Conservation (phyloP, 2,888 invertebrate genomes). For the Periphyllus acericola region DNA sequence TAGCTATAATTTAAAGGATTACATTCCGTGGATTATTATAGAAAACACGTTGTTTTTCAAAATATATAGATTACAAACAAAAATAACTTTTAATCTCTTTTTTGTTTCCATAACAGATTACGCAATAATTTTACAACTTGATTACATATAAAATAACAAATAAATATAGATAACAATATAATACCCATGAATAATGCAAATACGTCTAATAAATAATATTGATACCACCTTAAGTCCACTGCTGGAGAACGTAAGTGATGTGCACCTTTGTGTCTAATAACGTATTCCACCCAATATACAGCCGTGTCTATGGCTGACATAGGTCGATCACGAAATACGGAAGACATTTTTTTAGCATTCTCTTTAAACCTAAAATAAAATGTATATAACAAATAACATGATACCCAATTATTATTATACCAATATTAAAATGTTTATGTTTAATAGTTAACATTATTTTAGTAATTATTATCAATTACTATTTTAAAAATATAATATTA, state of each 20-base stretch:
- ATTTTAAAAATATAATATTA: too few species aligned
- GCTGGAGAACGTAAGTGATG: conserved; percentile 21
- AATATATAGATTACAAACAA: too few species aligned
- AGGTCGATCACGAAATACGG: conserved; percentile 5
- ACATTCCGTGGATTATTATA: too few species aligned
- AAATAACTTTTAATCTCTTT: too few species aligned
- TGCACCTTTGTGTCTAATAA: conserved; percentile 16
- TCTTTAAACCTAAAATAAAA: background rate
- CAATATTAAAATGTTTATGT: too few species aligned
- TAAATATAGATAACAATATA: background rate
- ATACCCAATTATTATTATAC: too few species aligned
- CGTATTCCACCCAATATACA: conserved; percentile 25
- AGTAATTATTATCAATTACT: too few species aligned
- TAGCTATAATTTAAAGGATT: too few species aligned
- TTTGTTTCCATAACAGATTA: too few species aligned
- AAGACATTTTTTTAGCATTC: conserved; percentile 16
- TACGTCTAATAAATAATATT: conserved; percentile 26
- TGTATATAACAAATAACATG: background rate
- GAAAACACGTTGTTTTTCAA: too few species aligned
- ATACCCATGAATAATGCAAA: background rate
- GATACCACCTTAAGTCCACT: conserved; percentile 6
- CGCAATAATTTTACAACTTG: too few species aligned
- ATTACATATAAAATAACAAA: background rate
- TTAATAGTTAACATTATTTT: too few species aligned
- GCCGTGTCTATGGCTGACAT: conserved; percentile 17